Evolutionary conservation across 2,113 vertebrate genomes (phyloP), one percentile per base, ranked within the genome.

Genomic region (Boleophthalmus pectinirostris): DNA sequence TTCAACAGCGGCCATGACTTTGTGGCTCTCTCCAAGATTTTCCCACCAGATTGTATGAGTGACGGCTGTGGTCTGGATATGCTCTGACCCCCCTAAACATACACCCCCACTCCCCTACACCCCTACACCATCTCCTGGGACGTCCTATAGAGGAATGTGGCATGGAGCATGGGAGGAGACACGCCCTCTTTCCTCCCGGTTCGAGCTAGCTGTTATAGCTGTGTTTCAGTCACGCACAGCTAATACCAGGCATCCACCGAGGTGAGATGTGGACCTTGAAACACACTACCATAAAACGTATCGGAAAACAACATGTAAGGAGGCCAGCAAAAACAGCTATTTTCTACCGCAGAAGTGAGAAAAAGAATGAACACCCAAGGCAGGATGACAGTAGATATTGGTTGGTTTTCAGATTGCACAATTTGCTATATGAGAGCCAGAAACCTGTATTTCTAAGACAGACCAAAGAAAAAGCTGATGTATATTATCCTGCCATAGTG

Each of bases 141-240:
- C 75, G 69, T 61, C 12, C 66, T 79, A 81, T 86, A 79, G 74
- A 87, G 82, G 89, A 92, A 92, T 92, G 85, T 81, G 72, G 82
- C 79, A 67, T 60, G 24, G 75, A 74, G 73, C 83, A 60, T 66
- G 65, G 84, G 82, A 70, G 82, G 78, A 72, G 81, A 78, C 77
- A 81, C 81, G 20, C 83, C 83, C 77, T 84, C 43, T 47, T 68
- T 71, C 76, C 70, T 78, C 72, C 74, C 45, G 51, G 35, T 47
- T 25, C 66, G 67, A 68, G 35, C 64, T 68, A 61, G 68, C 66
- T 29, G 66, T 77, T 79, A 18, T 35, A 35, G 21, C 77, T 73
- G 65, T 79, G 67, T 82, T 54, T 78, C 63, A 86, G 85, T 90
- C 85, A 90, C 71, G 83, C 84, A 90, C 80, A 72, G 72, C 82